Conservation (phyloP, 2,797 vertebrate genomes). For the Bothrops alternatus region DNA sequence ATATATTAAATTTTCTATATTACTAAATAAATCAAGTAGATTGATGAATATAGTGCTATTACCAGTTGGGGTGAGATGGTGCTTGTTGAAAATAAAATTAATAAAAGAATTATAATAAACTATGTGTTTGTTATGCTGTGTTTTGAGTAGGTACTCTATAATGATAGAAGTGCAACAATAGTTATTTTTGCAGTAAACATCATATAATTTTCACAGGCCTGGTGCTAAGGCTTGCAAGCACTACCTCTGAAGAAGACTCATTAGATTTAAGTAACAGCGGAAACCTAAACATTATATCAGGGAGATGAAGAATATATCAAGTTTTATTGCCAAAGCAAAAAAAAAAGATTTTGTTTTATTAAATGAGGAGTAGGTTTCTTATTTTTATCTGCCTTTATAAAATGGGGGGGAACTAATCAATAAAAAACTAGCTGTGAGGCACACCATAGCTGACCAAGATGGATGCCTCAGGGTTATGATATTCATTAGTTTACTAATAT, state of each 20-base stretch:
- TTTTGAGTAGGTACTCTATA: slow-evolving; percentile 51
- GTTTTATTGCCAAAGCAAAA: slow-evolving; percentile 56
- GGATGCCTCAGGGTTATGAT: slow-evolving; percentile 59
- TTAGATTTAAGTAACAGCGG: slow-evolving; percentile 63
- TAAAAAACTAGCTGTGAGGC: slow-evolving; percentile 61
- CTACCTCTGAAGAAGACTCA: slow-evolving; percentile 45
- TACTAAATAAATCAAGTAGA: slow-evolving; percentile 32
- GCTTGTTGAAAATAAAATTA: slow-evolving; percentile 21
- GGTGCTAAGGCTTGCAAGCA: slow-evolving; percentile 34
- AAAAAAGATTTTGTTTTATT: slow-evolving; percentile 19
- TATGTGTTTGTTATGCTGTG: background rate
- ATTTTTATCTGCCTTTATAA: slow-evolving; percentile 52
- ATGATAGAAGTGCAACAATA: slow-evolving; percentile 46
- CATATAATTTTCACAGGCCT: slow-evolving; percentile 17
- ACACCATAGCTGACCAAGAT: slow-evolving; percentile 60
- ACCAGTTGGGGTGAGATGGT: background rate
- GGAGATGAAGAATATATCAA: slow-evolving; percentile 58
- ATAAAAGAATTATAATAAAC: slow-evolving; percentile 50
- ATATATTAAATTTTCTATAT: background rate
- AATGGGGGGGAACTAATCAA: slow-evolving; percentile 48
- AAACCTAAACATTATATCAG: slow-evolving; percentile 37
- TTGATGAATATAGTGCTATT: background rate
- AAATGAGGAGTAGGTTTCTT: slow-evolving; percentile 55
- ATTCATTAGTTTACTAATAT: slow-evolving; percentile 66
- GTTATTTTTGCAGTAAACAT: slow-evolving; percentile 33